A percentile compares a stretch with the other conserved stretches of the same genome.
Conservation (phyloP, 2,888 invertebrate genomes). For the Encarsia formosa region DNA sequence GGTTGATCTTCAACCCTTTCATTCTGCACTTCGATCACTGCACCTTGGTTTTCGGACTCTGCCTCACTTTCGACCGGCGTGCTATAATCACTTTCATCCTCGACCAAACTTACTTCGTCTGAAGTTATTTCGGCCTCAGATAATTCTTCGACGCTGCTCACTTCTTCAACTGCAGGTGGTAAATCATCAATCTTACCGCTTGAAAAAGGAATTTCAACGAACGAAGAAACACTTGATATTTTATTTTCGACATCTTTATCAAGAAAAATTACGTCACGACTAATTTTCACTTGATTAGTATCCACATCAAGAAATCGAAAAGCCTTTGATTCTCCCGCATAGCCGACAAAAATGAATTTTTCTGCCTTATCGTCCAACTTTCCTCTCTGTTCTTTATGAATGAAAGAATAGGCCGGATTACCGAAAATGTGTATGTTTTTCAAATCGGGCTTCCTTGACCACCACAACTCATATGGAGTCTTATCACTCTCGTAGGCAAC, state of each 20-base stretch:
- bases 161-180: no score
- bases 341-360: slow-evolving; percentile 23
- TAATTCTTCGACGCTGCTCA: no score
- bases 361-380: slow-evolving; percentile 27
- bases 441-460: slow-evolving; percentile 24
- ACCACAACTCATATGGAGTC: slow-evolving; percentile 32
- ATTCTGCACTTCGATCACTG: no score
- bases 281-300: slow-evolving; percentile 23
- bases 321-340: slow-evolving; percentile 26
- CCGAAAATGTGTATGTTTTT: slow-evolving; percentile 30
- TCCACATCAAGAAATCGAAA: slow-evolving; percentile 23
- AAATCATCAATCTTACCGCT: neutral
- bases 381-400: slow-evolving; percentile 21
- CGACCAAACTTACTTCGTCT: no score
- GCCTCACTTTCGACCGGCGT: no score
- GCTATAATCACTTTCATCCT: no score
- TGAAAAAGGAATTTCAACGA: no score
- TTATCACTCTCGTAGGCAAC: slow-evolving; percentile 13
- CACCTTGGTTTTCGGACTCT: no score
- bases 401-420: slow-evolving; percentile 22
- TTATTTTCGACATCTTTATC: neutral
- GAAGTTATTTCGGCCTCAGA: no score
- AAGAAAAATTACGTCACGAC: slow-evolving; percentile 24
- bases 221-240: neutral
- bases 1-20: no score